Conservation (phyloP, 2,888 invertebrate genomes). For the Schrankia costaestrigalis region DNA sequence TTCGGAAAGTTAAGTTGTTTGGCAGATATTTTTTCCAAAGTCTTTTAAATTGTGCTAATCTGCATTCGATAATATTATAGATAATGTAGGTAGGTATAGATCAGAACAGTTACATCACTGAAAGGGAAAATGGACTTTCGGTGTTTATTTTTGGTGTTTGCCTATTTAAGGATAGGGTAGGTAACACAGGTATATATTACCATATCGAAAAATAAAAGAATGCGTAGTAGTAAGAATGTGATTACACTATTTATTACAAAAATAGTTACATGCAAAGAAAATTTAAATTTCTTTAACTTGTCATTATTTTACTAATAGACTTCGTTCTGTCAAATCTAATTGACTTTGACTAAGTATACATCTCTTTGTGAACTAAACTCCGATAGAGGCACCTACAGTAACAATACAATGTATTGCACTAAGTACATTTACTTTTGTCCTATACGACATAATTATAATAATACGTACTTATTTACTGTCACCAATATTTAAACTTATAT, state of each 20-base stretch:
- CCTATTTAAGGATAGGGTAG: no score
- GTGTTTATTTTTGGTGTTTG: no score
- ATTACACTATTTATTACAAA: conserved; percentile 36
- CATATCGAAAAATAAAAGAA: no score
- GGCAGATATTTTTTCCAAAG: no score
- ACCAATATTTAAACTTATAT: conserved; percentile 19
- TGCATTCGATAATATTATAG: no score
- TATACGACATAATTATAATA: conserved; percentile 21
- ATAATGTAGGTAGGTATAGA: no score
- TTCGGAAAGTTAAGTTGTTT: no score
- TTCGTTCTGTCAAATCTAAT: conserved; percentile 23
- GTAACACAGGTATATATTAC: no score
- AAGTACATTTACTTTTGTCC: conserved; percentile 36
- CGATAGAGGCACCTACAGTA: conserved; percentile 8
- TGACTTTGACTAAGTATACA: conserved; percentile 20
- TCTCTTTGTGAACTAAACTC: conserved; percentile 10
- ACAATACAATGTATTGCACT: conserved; percentile 26
- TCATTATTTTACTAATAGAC: conserved; percentile 20
- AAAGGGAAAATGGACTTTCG: no score
- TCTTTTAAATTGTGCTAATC: no score
- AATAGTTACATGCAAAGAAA: conserved; percentile 34
- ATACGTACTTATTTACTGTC: conserved; percentile 25
- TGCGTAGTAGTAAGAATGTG: no score
- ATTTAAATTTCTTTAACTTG: conserved; percentile 24
- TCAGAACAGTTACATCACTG: no score